These are phyloP conservation scores for Ectropis grisescens DNA, from an alignment of 1,140 invertebrate genomes.

Conservation along the genomic window DNA sequence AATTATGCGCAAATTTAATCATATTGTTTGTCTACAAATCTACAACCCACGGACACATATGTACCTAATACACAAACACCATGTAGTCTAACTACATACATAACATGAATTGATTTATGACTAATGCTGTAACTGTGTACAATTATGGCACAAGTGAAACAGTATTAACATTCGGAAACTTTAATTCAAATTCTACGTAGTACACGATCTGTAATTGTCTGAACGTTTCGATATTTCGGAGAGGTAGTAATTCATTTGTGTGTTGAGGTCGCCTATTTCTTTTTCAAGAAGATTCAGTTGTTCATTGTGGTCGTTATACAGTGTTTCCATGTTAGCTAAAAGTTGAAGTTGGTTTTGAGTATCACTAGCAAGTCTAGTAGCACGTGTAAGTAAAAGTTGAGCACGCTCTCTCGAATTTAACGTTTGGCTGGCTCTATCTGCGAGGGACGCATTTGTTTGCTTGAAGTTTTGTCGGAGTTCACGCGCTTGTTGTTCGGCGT, in stretches of 20 bases:
- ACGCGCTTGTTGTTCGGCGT: constrained; percentile 55
- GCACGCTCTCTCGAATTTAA: constrained; percentile 78
- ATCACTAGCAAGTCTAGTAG: constrained; percentile 81
- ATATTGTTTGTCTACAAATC: too few species aligned
- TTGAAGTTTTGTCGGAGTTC: constrained; percentile 56
- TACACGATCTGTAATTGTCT: constrained; percentile 66
- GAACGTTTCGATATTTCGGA: constrained; percentile 69
- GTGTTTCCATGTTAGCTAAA: constrained; percentile 71
- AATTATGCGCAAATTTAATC: too few species aligned
- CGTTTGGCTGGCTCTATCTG: constrained; percentile 63
- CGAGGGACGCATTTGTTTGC: constrained; percentile 50
- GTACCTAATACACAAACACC: constrained; percentile 13
- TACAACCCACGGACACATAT: constrained; percentile 15
- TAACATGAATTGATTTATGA: neutral
- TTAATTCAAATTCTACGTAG: constrained; percentile 28
- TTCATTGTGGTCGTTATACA: constrained; percentile 67
- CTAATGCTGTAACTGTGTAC: neutral
- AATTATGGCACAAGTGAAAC: neutral
- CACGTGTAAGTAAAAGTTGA: constrained; percentile 78
- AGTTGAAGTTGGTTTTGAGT: constrained; percentile 82
- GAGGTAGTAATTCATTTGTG: constrained; percentile 64
- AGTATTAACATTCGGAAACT: neutral
- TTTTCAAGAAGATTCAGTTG: constrained; percentile 59
- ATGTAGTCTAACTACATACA: constrained; percentile 30
- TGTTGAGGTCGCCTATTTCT: constrained; percentile 65